A percentile compares a stretch with the other conserved stretches of the same genome.
phyloP scores from a whole-genome alignment of 2,888 invertebrate genomes.

The Scaptomyza parva region DNA sequence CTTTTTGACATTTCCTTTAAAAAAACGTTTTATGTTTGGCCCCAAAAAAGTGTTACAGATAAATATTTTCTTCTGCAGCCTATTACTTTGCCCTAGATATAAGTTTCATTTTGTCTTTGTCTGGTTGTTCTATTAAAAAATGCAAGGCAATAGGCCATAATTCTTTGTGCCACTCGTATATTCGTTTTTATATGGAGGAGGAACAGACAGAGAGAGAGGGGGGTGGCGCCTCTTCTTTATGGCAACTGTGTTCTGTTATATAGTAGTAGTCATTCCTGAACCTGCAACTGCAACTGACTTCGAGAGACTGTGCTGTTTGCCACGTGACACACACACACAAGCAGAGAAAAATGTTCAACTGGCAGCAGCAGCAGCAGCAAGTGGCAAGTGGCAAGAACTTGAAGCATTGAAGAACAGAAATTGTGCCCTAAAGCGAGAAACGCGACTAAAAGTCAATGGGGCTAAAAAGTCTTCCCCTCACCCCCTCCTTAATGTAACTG shows the following conservation, averaged over 20 bases:
- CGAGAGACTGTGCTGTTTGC: slow-evolving; percentile 1
- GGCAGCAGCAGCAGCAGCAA: slow-evolving; percentile 21
- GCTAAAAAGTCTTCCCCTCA: slow-evolving; percentile 26
- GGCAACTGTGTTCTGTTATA: slow-evolving; percentile 10
- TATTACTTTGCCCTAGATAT: slow-evolving; percentile 3
- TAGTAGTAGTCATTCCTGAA: neutral
- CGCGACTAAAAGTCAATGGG: slow-evolving; percentile 67
- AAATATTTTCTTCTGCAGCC: neutral
- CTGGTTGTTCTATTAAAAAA: slow-evolving; percentile 41
- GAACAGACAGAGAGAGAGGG: neutral
- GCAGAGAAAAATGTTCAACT: slow-evolving; percentile 25
- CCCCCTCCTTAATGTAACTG: neutral
- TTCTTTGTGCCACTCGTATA: slow-evolving; percentile 45
- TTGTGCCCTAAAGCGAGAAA: slow-evolving; percentile 36
- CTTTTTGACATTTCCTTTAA: neutral
- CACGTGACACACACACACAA: slow-evolving; percentile 40
- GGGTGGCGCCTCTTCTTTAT: slow-evolving; percentile 8
- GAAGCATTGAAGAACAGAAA: slow-evolving; percentile 54
- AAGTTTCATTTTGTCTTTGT: slow-evolving; percentile 17
- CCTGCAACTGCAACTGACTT: neutral
- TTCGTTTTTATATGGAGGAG: slow-evolving; percentile 42
- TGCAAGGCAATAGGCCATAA: slow-evolving; percentile 47
- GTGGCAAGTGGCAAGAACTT: too few species aligned
- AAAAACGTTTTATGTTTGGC: neutral
- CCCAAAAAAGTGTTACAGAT: neutral